Evolutionary conservation across 2,113 vertebrate genomes (phyloP).

Genomic region (Malurus elegans): DNA sequence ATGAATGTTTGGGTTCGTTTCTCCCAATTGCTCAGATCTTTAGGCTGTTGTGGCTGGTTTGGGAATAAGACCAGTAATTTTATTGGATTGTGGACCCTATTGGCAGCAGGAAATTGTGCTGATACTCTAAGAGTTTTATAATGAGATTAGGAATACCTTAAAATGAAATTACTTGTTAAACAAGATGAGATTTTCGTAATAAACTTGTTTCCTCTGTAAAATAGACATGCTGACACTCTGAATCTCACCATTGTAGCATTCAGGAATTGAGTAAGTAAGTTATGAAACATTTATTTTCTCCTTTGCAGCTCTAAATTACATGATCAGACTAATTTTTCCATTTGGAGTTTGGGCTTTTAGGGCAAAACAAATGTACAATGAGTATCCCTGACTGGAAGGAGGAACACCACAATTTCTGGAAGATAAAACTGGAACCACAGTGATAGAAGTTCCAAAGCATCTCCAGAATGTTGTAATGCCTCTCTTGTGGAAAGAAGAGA

Average conservation of each 20-base stretch:
- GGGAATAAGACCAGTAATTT: background rate
- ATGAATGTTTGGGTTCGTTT: background rate
- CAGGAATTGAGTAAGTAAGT: background rate
- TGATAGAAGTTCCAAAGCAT: background rate
- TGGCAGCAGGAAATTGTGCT: background rate
- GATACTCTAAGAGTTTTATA: background rate
- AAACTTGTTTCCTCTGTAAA: background rate
- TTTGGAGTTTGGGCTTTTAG: background rate
- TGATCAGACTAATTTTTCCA: background rate
- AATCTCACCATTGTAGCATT: background rate
- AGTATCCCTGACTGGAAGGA: background rate
- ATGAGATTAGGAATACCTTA: background rate
- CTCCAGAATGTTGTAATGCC: background rate
- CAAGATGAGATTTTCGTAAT: background rate
- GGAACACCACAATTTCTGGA: background rate
- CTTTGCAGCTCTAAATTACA: background rate
- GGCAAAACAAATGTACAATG: fast-evolving
- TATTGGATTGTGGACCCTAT: fast-evolving
- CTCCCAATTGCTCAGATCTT: background rate
- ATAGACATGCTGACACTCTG: fast-evolving
- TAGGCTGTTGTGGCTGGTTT: background rate
- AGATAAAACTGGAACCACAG: background rate
- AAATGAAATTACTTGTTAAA: background rate
- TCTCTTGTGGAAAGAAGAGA: background rate
- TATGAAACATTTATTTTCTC: background rate